These are phyloP conservation scores for Pollenia labialis DNA, from an alignment of 2,888 invertebrate genomes.

Conservation along the genomic window DNA sequence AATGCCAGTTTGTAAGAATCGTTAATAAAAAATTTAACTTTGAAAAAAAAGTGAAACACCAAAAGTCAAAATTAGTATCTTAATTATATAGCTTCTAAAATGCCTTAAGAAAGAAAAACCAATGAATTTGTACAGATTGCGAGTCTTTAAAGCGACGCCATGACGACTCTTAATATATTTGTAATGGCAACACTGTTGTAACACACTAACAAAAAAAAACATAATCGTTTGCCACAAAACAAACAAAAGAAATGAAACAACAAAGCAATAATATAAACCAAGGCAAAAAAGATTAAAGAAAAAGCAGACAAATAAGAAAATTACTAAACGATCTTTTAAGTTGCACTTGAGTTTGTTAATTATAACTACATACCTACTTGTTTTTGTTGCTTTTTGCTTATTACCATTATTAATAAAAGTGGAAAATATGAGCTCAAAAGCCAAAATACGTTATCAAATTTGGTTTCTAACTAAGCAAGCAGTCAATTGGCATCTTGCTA, in stretches of 20 bases:
- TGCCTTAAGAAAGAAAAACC: too few species aligned
- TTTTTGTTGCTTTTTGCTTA: constrained; percentile 17
- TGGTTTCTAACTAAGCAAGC: constrained; percentile 13
- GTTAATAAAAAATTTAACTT: too few species aligned
- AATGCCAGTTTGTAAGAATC: too few species aligned
- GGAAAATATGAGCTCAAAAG: not conserved
- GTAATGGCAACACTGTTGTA: constrained; percentile 40
- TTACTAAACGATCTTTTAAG: constrained; percentile 56
- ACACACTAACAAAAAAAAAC: constrained; percentile 3
- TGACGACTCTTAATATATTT: not conserved
- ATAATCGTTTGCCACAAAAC: not conserved
- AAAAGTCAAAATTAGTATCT: too few species aligned
- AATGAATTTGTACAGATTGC: not conserved
- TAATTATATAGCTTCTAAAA: too few species aligned
- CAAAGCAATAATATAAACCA: constrained; percentile 32
- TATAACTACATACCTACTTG: not conserved
- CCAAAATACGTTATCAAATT: constrained; percentile 42
- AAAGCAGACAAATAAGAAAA: constrained; percentile 1
- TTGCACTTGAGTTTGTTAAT: constrained; percentile 42
- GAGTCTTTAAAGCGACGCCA: too few species aligned
- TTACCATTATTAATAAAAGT: not conserved
- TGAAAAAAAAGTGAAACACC: too few species aligned
- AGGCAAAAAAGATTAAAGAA: constrained; percentile 38
- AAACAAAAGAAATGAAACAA: constrained; percentile 24
- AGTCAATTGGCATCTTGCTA: not conserved